These are phyloP conservation scores for Amiota communis DNA, from an alignment of 2,888 invertebrate species.

Conservation along the genomic window DNA sequence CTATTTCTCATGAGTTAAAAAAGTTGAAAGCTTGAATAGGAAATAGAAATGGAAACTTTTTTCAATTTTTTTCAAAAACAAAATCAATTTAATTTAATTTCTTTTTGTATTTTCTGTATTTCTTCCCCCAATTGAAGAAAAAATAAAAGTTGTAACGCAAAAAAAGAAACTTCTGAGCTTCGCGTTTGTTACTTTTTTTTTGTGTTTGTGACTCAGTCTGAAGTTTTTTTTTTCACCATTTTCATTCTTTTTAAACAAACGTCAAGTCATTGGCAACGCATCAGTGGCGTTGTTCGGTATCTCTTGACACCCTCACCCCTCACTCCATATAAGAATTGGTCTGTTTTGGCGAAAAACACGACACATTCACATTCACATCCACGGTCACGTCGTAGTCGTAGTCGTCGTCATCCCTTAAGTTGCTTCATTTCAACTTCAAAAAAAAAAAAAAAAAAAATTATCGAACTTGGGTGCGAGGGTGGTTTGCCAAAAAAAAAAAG, in stretches of 20 bases:
- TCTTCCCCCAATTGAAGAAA: background rate
- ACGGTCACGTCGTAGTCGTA: constrained; percentile 23
- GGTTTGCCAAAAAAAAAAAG: constrained; percentile 47
- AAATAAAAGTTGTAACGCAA: constrained; percentile 23
- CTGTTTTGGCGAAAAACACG: constrained; percentile 15
- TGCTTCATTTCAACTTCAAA: constrained; percentile 1
- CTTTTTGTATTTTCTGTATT: constrained; percentile 18
- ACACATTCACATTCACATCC: constrained; percentile 4
- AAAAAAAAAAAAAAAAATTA: constrained; percentile 34
- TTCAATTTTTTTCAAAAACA: constrained; percentile 42
- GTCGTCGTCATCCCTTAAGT: constrained; percentile 32
- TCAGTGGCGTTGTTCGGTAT: background rate
- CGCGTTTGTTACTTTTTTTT: too few species aligned
- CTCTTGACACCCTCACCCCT: constrained; percentile 23
- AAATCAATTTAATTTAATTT: constrained; percentile 63
- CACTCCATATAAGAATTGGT: background rate
- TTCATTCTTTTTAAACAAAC: constrained; percentile 45
- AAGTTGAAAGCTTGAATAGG: too few species aligned
- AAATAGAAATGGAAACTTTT: background rate
- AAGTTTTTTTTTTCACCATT: constrained; percentile 24
- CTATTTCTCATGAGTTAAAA: background rate
- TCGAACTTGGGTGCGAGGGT: constrained; percentile 49
- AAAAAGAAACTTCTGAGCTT: constrained; percentile 16
- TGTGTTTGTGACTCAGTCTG: too few species aligned
- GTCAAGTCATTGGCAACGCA: constrained; percentile 62